phyloP scores from a whole-genome alignment of 2,797 vertebrate genomes.

The Moxostoma hubbsi region DNA sequence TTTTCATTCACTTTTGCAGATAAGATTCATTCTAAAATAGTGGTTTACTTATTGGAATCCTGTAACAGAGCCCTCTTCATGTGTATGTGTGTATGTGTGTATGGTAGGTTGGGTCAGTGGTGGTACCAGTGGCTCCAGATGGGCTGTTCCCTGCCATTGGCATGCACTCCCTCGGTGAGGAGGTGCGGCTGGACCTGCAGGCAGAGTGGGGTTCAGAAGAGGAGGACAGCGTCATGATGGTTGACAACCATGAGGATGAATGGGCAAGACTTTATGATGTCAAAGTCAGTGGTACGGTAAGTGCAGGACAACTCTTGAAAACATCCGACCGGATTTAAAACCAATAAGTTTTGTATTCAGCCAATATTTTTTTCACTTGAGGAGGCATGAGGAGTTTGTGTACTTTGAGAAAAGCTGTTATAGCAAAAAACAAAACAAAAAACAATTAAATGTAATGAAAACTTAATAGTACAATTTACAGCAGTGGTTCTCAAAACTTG shows the following conservation, averaged over 20 bases:
- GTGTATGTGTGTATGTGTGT: conserved; percentile 31
- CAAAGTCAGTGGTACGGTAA: conserved; percentile 86
- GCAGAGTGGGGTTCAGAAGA: conserved; percentile 85
- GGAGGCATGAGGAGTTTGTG: neutral
- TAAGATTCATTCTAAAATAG: too few species aligned
- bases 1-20: too few species aligned
- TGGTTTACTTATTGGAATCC: conserved; percentile 27
- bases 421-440: too few species aligned
- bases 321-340: neutral
- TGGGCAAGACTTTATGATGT: conserved; percentile 92
- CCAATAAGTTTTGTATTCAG: neutral
- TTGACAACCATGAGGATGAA: conserved; percentile 94
- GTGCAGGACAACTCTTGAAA: conserved; percentile 37
- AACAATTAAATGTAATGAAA: too few species aligned
- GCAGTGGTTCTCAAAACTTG: too few species aligned
- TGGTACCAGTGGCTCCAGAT: conserved; percentile 83
- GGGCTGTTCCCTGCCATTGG: conserved; percentile 91
- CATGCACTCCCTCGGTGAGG: conserved; percentile 93
- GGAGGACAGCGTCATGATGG: conserved; percentile 92
- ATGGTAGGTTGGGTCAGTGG: conserved; percentile 86
- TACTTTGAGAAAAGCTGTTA: too few species aligned
- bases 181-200: conserved; percentile 88
- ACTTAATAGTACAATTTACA: too few species aligned
- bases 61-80: conserved; percentile 28
- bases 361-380: neutral